Percentiles rank a stretch among this genome's conserved stretches.
Evolutionary conservation across 1,140 invertebrate species (phyloP).

Genomic region (Physella acuta): DNA sequence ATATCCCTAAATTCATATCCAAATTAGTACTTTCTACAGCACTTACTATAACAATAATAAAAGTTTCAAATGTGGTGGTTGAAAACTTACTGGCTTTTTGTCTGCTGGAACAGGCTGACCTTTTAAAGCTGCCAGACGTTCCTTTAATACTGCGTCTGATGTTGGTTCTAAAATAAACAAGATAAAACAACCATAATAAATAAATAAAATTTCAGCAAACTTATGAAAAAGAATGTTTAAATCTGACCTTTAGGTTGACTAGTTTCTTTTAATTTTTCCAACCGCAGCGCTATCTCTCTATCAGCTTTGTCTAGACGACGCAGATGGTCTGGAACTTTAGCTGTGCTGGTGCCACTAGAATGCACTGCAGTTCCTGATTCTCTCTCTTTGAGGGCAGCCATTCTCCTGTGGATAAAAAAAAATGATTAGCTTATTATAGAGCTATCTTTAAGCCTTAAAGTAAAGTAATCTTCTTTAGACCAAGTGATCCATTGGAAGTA

Average conservation of each 20-base stretch:
- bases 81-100: constrained; percentile 8
- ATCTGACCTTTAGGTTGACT: constrained; percentile 12
- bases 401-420: constrained; percentile 29
- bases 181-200: not conserved
- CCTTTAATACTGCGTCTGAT: not conserved
- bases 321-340: constrained; percentile 17
- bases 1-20: too few species aligned
- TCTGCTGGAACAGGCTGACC: not conserved
- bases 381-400: constrained; percentile 39
- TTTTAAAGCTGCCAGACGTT: constrained; percentile 1
- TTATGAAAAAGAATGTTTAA: too few species aligned
- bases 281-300: constrained; percentile 45
- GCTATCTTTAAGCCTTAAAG: not conserved
- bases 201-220: not conserved
- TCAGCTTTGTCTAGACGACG: constrained; percentile 38
- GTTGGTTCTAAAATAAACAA: constrained; percentile 18
- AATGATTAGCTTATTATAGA: too few species aligned
- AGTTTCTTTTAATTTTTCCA: constrained; percentile 43
- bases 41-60: too few species aligned
- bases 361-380: constrained; percentile 22
- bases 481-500: too few species aligned
- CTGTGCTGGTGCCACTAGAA: not conserved
- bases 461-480: too few species aligned
- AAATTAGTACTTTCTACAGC: too few species aligned
- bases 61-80: too few species aligned